phyloP scores from a whole-genome alignment of 1,140 invertebrate species.

The Heliconius congener region DNA sequence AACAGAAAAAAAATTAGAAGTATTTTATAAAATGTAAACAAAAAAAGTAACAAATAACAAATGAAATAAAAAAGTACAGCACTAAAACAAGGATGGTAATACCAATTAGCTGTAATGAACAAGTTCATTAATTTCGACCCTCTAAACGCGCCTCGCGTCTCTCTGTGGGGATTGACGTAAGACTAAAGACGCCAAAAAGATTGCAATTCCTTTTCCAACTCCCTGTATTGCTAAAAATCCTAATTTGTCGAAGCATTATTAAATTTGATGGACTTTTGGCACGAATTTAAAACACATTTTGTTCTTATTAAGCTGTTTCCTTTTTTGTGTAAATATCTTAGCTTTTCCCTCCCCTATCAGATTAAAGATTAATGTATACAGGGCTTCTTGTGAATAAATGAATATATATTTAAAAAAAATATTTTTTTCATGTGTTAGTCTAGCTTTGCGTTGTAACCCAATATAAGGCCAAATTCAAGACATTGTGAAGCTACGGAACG shows the following conservation, averaged over 20 bases:
- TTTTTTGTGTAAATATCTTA: neutral
- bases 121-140: constrained; percentile 5
- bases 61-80: neutral
- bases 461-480: too few relatives aligned
- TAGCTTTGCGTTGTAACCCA: too few relatives aligned
- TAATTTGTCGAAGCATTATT: constrained; percentile 14
- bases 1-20: too few relatives aligned
- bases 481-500: too few relatives aligned
- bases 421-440: too few relatives aligned
- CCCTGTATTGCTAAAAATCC: neutral
- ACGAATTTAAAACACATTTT: constrained; percentile 4
- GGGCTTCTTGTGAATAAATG: too few relatives aligned
- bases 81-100: neutral
- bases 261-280: neutral
- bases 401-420: too few relatives aligned
- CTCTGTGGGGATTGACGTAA: neutral
- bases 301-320: neutral
- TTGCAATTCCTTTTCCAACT: neutral
- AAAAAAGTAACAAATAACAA: neutral
- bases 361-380: neutral
- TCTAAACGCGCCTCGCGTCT: neutral
- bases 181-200: constrained; percentile 5
- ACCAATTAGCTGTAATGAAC: constrained; percentile 2
- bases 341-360: neutral
- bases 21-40: neutral